phyloP scores from a whole-genome alignment of 37 sponge, comb jelly and placozoan genomes.

The Theonella swinhoei region DNA sequence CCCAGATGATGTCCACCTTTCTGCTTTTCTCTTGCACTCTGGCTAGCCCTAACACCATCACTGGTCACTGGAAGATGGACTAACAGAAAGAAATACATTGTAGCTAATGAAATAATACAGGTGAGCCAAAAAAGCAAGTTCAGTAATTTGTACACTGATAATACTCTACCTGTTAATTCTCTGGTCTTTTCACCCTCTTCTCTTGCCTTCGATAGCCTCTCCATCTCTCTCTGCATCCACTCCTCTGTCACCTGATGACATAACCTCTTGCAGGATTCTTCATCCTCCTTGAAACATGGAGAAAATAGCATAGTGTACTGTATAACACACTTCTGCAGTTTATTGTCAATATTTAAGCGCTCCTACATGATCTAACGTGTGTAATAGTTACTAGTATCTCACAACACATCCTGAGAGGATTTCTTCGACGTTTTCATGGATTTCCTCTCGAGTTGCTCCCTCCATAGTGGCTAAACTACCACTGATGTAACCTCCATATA shows the following conservation, averaged over 20 bases:
- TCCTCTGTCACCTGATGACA: conserved; percentile 1
- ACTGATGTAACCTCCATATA: conserved; percentile 49
- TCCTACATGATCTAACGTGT: neutral
- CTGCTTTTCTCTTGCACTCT: neutral
- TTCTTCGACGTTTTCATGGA: conserved; percentile 25
- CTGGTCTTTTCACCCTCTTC: neutral
- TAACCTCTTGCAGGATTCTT: neutral
- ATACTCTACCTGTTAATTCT: no score
- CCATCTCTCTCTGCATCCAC: conserved; percentile 22
- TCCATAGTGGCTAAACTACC: conserved; percentile 38
- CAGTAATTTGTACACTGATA: no score
- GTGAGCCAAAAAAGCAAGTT: no score
- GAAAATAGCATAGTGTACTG: neutral
- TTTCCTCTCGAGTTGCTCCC: conserved; percentile 4
- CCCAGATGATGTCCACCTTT: neutral
- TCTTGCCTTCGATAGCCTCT: neutral
- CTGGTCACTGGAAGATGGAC: no score
- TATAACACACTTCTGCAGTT: neutral
- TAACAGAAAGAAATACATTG: no score
- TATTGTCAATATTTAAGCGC: neutral
- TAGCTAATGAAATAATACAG: no score
- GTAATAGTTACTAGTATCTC: neutral
- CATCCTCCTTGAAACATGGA: conserved; percentile 21
- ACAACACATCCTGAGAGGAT: conserved; percentile 55
- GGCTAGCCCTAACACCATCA: no score